phyloP scores from a whole-genome alignment of 2,113 vertebrate species.

The Gopherus flavomarginatus region DNA sequence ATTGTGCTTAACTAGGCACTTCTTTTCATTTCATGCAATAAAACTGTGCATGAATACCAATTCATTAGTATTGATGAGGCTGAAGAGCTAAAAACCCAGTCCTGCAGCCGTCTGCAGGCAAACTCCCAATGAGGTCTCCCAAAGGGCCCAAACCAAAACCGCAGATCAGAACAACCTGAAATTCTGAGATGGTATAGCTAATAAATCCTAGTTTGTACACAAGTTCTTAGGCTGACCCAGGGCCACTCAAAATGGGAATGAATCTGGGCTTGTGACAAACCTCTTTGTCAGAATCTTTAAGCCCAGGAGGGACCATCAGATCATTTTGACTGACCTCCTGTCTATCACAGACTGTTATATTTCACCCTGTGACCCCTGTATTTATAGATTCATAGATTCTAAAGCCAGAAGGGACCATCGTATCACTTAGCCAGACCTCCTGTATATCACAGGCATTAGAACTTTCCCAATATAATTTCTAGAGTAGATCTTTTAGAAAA shows the following conservation, averaged over 20 bases:
- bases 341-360: background rate
- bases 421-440: background rate
- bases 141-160: background rate
- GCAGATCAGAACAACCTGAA: background rate
- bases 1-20: background rate
- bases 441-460: background rate
- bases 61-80: background rate
- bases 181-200: background rate
- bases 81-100: background rate
- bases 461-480: background rate
- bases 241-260: background rate
- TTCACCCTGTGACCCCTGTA: background rate
- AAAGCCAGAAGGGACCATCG: background rate
- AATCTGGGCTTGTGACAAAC: slow-evolving; percentile 31
- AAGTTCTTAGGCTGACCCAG: background rate
- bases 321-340: background rate
- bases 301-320: background rate
- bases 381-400: background rate
- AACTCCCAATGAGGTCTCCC: background rate
- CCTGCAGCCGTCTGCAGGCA: background rate
- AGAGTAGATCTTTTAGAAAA: background rate
- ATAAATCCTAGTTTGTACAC: background rate
- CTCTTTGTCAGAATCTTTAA: background rate
- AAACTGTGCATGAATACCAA: background rate
- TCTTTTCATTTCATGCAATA: background rate